Conservation (phyloP, 2,113 vertebrate species). For the Ptilorrhoa leucosticta region DNA sequence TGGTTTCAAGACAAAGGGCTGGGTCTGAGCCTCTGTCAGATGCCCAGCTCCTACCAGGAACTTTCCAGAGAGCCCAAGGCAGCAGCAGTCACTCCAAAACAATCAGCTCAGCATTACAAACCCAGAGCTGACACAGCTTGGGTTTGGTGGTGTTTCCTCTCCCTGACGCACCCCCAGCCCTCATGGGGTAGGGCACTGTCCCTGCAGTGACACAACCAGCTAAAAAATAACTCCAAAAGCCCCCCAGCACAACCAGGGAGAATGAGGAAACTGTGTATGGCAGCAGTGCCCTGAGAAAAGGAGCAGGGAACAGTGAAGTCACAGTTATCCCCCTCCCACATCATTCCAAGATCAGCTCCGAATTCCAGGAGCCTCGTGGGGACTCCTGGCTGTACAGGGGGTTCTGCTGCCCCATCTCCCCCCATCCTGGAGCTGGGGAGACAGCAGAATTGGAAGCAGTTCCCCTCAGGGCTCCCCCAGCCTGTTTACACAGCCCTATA, state of each 20-base stretch:
- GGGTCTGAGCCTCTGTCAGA: neutral
- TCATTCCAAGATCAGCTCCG: neutral
- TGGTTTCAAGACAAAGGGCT: neutral
- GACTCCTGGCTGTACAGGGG: neutral
- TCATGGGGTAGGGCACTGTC: neutral
- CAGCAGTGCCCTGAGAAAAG: neutral
- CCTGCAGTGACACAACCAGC: neutral
- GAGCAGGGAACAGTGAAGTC: neutral
- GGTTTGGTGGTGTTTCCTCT: neutral
- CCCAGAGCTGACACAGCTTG: neutral
- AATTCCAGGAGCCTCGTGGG: neutral
- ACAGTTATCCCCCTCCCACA: accelerated
- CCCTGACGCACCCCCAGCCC: neutral
- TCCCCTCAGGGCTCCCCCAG: neutral
- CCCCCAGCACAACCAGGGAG: neutral
- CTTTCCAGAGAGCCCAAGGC: neutral
- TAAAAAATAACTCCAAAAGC: neutral
- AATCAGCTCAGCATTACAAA: neutral
- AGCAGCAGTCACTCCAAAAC: neutral
- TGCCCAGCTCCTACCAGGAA: neutral
- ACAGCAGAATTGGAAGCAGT: neutral
- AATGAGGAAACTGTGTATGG: neutral
- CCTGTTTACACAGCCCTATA: neutral
- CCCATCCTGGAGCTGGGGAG: neutral
- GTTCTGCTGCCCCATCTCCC: neutral